Percentiles rank a stretch among this genome's conserved stretches.
These are phyloP conservation scores for Phyllotreta cruciferae DNA, from an alignment of 2,888 invertebrate species.

Conservation along the genomic window DNA sequence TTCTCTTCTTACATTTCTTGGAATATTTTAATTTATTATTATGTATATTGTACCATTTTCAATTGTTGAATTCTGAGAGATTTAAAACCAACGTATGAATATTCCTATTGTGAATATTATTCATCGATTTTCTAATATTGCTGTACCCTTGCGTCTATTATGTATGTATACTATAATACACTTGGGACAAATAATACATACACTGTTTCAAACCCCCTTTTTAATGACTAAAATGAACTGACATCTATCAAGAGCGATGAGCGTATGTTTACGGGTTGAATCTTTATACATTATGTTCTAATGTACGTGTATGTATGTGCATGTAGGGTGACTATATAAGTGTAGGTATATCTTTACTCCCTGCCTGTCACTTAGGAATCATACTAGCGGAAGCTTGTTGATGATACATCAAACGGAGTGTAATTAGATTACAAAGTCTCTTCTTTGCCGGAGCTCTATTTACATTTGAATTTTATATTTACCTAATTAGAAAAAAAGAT, in stretches of 20 bases:
- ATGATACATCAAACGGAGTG: conserved; percentile 19
- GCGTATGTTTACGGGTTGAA: conserved; percentile 1
- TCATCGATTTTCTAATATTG: too few species aligned
- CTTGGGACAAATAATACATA: too few species aligned
- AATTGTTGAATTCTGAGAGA: too few species aligned
- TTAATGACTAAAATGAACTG: conserved; percentile 3
- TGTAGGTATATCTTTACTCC: conserved; percentile 6
- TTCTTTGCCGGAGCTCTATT: conserved; percentile 8
- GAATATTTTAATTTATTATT: too few species aligned
- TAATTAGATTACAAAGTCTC: conserved; percentile 19
- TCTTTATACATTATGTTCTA: not conserved
- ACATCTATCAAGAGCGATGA: conserved; percentile 9
- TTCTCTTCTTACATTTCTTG: too few species aligned
- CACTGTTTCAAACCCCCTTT: too few species aligned
- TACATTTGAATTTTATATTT: conserved; percentile 8
- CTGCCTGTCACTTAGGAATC: conserved; percentile 12
- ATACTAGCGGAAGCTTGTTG: conserved; percentile 7
- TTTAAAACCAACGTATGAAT: too few species aligned
- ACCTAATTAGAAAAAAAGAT: conserved; percentile 17
- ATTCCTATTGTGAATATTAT: too few species aligned
- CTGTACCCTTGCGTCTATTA: too few species aligned
- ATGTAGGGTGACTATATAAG: conserved; percentile 11
- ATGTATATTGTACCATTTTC: too few species aligned
- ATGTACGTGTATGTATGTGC: conserved; percentile 2
- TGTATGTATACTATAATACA: too few species aligned